phyloP scores from a whole-genome alignment of 2,797 vertebrate genomes.

The Syngnathus acus region DNA sequence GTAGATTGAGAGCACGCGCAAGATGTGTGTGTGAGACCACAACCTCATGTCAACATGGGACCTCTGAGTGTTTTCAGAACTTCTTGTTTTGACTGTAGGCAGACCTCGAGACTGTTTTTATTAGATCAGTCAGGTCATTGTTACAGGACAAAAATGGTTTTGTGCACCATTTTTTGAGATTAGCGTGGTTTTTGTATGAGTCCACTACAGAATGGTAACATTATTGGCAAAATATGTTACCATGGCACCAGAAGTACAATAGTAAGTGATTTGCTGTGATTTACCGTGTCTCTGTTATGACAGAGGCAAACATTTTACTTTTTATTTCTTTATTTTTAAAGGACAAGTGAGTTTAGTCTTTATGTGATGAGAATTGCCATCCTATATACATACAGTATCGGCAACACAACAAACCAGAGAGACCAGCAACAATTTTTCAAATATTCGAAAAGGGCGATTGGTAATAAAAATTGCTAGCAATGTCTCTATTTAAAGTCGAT shows the following conservation, averaged over 20 bases:
- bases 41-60: constrained; percentile 23
- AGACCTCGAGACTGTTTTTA: constrained; percentile 43
- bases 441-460: too few relatives aligned
- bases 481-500: too few relatives aligned
- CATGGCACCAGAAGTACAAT: neutral
- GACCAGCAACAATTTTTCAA: too few relatives aligned
- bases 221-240: neutral
- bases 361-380: neutral
- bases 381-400: too few relatives aligned
- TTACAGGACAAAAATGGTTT: constrained; percentile 39
- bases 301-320: neutral
- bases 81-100: constrained; percentile 55
- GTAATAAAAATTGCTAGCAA: too few relatives aligned
- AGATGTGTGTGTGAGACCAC: constrained; percentile 28
- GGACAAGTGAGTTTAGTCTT: neutral
- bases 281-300: neutral
- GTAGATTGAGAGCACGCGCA: constrained; percentile 14
- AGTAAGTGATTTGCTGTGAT: neutral
- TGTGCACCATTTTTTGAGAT: constrained; percentile 24
- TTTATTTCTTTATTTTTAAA: neutral
- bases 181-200: neutral
- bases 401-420: too few relatives aligned
- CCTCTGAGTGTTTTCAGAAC: constrained; percentile 29
- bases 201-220: neutral
- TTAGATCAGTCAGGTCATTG: constrained; percentile 36